Evolutionary conservation across 2,888 invertebrate genomes (phyloP).

Genomic region (Orthosia gracilis): DNA sequence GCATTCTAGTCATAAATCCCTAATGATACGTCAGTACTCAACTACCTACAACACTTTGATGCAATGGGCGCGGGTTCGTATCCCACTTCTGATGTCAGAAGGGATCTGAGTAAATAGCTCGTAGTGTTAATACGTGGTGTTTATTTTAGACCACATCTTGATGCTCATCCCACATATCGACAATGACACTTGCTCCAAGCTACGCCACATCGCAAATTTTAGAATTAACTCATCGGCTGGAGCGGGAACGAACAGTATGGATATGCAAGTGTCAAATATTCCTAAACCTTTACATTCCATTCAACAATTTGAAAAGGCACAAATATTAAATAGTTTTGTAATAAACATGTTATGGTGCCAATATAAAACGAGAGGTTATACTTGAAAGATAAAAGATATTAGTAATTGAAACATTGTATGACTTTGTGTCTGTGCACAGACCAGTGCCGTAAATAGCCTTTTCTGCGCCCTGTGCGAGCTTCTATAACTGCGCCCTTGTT

Average conservation of each 20-base stretch:
- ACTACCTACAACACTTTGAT: background rate
- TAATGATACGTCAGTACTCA: background rate
- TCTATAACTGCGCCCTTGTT: no score
- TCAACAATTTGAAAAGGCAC: conserved; percentile 48
- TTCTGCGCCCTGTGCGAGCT: no score
- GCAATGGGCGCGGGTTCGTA: background rate
- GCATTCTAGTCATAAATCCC: background rate
- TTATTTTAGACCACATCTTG: background rate
- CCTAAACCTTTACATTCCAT: conserved; percentile 63
- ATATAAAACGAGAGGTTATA: conserved; percentile 37
- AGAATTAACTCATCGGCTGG: conserved; percentile 34
- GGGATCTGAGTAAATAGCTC: background rate
- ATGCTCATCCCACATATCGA: background rate
- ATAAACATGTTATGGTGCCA: conserved; percentile 57
- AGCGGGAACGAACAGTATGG: conserved; percentile 46
- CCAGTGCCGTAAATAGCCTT: no score
- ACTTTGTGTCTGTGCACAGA: background rate
- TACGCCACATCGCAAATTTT: conserved; percentile 32
- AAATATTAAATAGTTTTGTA: conserved; percentile 50
- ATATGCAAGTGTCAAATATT: conserved; percentile 68
- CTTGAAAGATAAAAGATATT: conserved; percentile 12
- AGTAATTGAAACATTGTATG: no score
- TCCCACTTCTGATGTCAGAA: background rate
- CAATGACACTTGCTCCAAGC: background rate
- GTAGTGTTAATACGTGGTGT: no score